Base-by-base conservation (phyloP, 2,888 invertebrate species). In the Orchestes rusci region DNA sequence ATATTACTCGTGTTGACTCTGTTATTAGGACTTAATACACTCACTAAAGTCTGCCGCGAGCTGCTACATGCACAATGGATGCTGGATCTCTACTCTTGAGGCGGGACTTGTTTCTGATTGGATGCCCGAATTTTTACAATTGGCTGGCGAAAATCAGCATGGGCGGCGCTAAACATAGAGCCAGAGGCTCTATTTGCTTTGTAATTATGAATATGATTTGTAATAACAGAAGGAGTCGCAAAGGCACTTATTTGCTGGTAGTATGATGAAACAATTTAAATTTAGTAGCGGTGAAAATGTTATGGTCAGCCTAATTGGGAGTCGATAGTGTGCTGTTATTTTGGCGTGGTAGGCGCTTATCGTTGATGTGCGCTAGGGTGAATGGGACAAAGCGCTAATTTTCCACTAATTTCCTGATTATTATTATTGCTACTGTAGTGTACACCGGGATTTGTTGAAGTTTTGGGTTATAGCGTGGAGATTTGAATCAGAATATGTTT, bases 121-220 rank as follows among this genome's bases (percentile, higher is more conserved):
- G 34, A 40, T 19, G 43, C 19, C 30, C 20, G 19, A 4, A 5
- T 8, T 7, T 12, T 19, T 27, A 13, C 18, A 46, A 59, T 57
- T 59, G 57, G 59, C 23, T 10, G 30, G 42, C 42, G 44, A 39
- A 23, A 39, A 43, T 32, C 39, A 16, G 33, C 16, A 43, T n/a
- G 46, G 53, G 54, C 54, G 62, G 33, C 57, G 42, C 51, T 53
- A 43, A 31, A 43, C 33, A 54, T 55, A 56, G 53, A 12, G 18
- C 42, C 36, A 19, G 16, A 51, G 56, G 57, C 54, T 58, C 51
- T 67, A 64, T 68, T 68, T 68, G 68, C 67, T 64, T 66, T 66
- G 67, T 66, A 68, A 69, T 69, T 69, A 69, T 67, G 68, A 67
- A 68, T 68, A 68, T 69, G 68, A 68, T 69, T 68, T 68, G 67